A percentile compares a stretch with the other conserved stretches of the same genome.
Conservation (phyloP, 2,797 vertebrate genomes). For the Esox lucius region DNA sequence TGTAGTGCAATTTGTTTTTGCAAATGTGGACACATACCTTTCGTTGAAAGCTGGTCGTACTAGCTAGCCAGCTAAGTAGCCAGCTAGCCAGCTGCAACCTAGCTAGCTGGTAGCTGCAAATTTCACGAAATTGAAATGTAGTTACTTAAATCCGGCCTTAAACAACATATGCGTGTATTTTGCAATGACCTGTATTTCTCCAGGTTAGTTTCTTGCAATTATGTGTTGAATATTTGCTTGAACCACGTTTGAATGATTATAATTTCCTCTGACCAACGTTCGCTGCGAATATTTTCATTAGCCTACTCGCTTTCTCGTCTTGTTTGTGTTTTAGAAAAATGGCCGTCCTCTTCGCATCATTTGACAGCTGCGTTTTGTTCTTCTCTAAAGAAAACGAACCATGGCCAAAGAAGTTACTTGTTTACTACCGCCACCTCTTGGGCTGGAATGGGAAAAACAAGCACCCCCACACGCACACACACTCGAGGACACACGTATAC, state of each 20-base stretch:
- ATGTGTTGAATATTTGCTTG: not conserved
- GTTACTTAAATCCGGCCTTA: not conserved
- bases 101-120: conserved; percentile 15
- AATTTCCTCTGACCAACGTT: conserved; percentile 13
- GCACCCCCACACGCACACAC: not conserved
- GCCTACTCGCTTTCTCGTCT: conserved; percentile 14
- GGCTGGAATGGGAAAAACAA: not conserved
- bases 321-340: conserved; percentile 21
- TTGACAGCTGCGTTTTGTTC: not conserved
- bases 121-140: conserved; percentile 5
- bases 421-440: not conserved
- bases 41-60: not conserved
- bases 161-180: conserved; percentile 2
- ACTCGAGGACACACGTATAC: not conserved
- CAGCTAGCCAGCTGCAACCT: conserved; percentile 16
- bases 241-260: conserved; percentile 7
- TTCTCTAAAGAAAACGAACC: not conserved
- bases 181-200: conserved; percentile 2
- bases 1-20: not conserved
- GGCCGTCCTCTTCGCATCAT: not conserved
- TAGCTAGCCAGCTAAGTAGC: conserved; percentile 18
- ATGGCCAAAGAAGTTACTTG: not conserved
- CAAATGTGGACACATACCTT: conserved; percentile 5
- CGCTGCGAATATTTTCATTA: conserved; percentile 14
- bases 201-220: conserved; percentile 6